Evolutionary conservation across 2,113 vertebrate genomes (phyloP).

Genomic region (Speoplatyrhinus poulsoni): DNA sequence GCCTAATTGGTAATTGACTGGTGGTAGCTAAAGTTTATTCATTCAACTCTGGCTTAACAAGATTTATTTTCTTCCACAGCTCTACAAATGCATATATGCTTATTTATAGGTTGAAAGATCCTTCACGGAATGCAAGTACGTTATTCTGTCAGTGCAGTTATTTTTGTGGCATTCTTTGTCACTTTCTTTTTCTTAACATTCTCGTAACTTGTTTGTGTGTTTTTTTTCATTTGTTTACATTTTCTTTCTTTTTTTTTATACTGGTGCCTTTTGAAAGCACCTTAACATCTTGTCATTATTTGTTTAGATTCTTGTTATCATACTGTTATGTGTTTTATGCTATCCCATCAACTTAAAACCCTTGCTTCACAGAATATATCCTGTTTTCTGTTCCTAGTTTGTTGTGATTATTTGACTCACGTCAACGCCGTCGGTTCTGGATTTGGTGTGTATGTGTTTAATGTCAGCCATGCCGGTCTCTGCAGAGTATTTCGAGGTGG

Average conservation of each 20-base stretch:
- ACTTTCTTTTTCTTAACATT: too few species aligned
- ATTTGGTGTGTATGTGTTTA: background rate
- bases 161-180: background rate
- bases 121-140: slow-evolving; percentile 95
- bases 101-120: slow-evolving; percentile 96
- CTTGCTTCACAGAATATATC: too few species aligned
- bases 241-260: too few species aligned
- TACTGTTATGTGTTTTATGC: too few species aligned
- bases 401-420: background rate
- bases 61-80: slow-evolving; percentile 69
- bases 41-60: slow-evolving; percentile 9
- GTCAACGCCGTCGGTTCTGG: background rate
- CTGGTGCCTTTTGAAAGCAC: too few species aligned
- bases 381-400: too few species aligned
- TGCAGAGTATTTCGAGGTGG: slow-evolving; percentile 88
- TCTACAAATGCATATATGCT: slow-evolving; percentile 99
- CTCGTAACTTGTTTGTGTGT: too few species aligned
- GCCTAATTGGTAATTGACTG: background rate
- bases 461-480: slow-evolving; percentile 12
- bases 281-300: too few species aligned
- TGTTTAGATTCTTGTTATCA: too few species aligned
- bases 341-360: too few species aligned
- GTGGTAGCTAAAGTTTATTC: background rate
- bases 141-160: slow-evolving; percentile 6
- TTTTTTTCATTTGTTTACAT: too few species aligned